Evolutionary conservation across 1,140 invertebrate genomes (phyloP), one percentile per base, ranked within the genome.

Genomic region (Macrotrachela quadricornifera): DNA sequence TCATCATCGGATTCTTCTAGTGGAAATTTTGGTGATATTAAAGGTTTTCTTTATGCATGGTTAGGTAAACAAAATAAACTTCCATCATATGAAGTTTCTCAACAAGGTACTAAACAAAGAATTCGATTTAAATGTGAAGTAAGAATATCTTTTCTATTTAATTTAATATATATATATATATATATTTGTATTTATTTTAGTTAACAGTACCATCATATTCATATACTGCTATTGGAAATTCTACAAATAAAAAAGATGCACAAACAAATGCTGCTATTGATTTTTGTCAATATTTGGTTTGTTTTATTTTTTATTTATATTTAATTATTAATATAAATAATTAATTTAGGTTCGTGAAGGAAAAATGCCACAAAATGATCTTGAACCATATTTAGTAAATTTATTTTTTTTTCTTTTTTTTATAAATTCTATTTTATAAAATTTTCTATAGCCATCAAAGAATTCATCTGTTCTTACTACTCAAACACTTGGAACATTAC

Each of bases 161-260:
- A 30, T 8, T 4, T 4, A 30, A 8, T 30, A 30, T 30, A 4
- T 30, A 4, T 30, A 4, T 30, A 30, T 30, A 4, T 30, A 30
- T 30, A 4, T 4, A 30, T n/a, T n/a, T n/a, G n/a, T n/a, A n/a
- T n/a, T n/a, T 30, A 30, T 4, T 30, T 30, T 30, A 30, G 21
- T 30, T 30, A 30, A 30, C 21, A 8, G 21, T 30, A 30, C 21
- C 21, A 30, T 4, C 21, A 30, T 30, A 30, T 30, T 30, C 21
- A 53, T 94, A 92, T 71, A 78, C 83, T 6, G 88, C 79, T 10
- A 81, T 81, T 57, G 91, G 91, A 1, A 94, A 94, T 67, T 95
- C 88, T 0, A 90, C 85, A 0, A 88, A 79, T 56, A 96, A 96
- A 68, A 95, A 78, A 64, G 84, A 90, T 74, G 80, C 86, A 0